Conservation (phyloP, 2,888 invertebrate genomes). For the Steinernema hermaphroditum region DNA sequence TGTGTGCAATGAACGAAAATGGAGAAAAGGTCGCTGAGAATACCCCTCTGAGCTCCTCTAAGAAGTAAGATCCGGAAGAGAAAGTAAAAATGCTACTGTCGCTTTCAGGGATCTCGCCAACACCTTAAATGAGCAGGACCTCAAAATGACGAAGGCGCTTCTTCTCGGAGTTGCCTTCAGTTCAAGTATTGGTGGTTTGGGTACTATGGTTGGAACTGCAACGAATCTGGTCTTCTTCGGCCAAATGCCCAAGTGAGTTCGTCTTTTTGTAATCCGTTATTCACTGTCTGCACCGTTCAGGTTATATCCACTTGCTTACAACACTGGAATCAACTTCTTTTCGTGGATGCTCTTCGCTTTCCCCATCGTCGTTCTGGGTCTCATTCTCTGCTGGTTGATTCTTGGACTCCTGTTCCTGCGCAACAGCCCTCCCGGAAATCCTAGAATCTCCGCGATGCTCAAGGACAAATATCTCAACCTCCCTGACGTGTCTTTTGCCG, state of each 20-base stretch:
- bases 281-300: no score
- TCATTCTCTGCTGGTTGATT: conserved; percentile 40
- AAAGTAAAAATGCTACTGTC: no score
- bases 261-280: no score
- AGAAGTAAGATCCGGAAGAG: neutral
- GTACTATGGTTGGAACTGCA: conserved; percentile 58
- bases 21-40: conserved; percentile 3
- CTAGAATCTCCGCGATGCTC: conserved; percentile 51
- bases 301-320: conserved; percentile 36
- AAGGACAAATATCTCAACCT: conserved; percentile 54
- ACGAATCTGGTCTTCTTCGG: conserved; percentile 54
- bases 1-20: conserved; percentile 1
- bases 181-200: conserved; percentile 56
- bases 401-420: conserved; percentile 42
- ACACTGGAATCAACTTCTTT: conserved; percentile 48
- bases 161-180: conserved; percentile 59
- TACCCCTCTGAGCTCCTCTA: neutral
- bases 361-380: conserved; percentile 49
- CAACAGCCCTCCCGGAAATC: conserved; percentile 52
- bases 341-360: conserved; percentile 53
- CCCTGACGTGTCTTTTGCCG: conserved; percentile 50
- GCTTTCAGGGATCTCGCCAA: conserved; percentile 15
- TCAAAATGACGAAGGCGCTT: conserved; percentile 57
- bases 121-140: conserved; percentile 39
- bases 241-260: conserved; percentile 43